Evolutionary conservation across 2,888 invertebrate species (phyloP).

Genomic region (Gnatocerus cornutus): DNA sequence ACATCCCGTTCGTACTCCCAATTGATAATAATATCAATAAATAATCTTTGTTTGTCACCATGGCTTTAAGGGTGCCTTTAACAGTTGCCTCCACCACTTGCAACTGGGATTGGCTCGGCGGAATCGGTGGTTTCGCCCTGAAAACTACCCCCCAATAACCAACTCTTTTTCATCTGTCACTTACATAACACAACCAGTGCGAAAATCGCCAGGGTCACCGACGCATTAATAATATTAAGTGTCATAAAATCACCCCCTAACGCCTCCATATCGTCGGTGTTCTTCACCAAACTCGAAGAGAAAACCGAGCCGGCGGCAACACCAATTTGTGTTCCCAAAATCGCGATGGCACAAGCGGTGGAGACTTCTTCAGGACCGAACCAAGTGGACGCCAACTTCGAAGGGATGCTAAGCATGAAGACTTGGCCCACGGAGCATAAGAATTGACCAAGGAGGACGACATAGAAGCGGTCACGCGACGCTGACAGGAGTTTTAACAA

Average conservation of each 20-base stretch:
- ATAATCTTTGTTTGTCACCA: conserved; percentile 60
- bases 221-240: conserved; percentile 57
- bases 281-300: conserved; percentile 56
- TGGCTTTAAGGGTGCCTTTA: conserved; percentile 46
- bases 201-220: conserved; percentile 51
- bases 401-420: conserved; percentile 80
- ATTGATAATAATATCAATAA: conserved; percentile 66
- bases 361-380: conserved; percentile 96
- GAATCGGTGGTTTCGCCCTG: conserved; percentile 86
- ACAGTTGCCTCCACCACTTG: conserved; percentile 17
- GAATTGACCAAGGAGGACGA: conserved; percentile 77
- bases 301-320: conserved; percentile 58
- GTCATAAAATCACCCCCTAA: conserved; percentile 53
- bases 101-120: conserved; percentile 79
- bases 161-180: conserved; percentile 75
- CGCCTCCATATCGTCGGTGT: conserved; percentile 49
- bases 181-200: conserved; percentile 63
- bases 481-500: conserved; percentile 77
- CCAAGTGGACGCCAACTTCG: conserved; percentile 82
- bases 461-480: conserved; percentile 75
- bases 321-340: conserved; percentile 94
- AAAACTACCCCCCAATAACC: conserved; percentile 76
- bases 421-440: conserved; percentile 75
- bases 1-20: conserved; percentile 74
- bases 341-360: conserved; percentile 93